Conservation (phyloP, 2,888 invertebrate genomes). For the Caenorhabditis sp. region DNA sequence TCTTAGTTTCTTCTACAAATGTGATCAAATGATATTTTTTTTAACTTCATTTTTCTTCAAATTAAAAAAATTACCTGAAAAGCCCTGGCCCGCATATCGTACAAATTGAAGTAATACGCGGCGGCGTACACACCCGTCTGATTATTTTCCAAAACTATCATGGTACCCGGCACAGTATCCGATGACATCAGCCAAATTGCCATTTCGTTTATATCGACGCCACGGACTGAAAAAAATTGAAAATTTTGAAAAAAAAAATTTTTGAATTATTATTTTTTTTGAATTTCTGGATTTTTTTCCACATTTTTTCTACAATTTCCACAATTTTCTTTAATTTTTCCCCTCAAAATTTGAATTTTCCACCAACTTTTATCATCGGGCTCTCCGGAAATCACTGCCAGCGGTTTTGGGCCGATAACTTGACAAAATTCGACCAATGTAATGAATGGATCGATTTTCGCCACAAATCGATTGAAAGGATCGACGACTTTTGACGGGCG, state of each 20-base stretch:
- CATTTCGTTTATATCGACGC: conserved; percentile 75
- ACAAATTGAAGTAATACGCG: conserved; percentile 76
- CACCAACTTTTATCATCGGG: conserved; percentile 38
- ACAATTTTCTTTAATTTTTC: not conserved
- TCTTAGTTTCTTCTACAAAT: no score
- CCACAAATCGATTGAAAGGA: conserved; percentile 69
- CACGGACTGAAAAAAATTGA: conserved; percentile 39
- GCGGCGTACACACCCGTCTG: conserved; percentile 77
- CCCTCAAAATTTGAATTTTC: not conserved
- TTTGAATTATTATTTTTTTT: not conserved
- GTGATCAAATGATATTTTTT: not conserved
- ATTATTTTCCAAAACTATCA: conserved; percentile 76
- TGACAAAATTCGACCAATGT: conserved; percentile 80
- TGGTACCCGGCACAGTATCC: conserved; percentile 76
- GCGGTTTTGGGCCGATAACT: conserved; percentile 76
- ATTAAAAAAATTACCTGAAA: conserved; percentile 69
- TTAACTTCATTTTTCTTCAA: not conserved
- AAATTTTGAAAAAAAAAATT: not conserved
- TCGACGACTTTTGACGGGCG: conserved; percentile 65
- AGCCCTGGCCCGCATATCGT: conserved; percentile 79
- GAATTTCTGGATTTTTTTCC: not conserved
- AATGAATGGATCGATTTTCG: conserved; percentile 69
- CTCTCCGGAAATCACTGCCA: conserved; percentile 63
- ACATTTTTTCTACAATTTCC: not conserved
- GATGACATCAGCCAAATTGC: conserved; percentile 81